Evolutionary conservation across 2,888 invertebrate species (phyloP).

Genomic region (Caradrina kadenii): DNA sequence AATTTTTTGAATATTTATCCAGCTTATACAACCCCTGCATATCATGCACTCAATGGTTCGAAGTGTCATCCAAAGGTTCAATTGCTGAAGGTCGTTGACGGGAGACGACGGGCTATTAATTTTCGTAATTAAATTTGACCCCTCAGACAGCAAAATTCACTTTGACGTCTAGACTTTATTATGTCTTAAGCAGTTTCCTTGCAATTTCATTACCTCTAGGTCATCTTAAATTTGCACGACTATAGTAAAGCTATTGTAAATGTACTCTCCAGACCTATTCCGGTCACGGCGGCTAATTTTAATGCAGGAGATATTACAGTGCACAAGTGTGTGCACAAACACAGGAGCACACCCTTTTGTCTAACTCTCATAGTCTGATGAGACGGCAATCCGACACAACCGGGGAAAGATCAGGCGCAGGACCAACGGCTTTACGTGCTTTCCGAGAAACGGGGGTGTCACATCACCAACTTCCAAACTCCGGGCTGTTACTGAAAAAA

Average conservation of each 20-base stretch:
- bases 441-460: no score
- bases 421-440: no score
- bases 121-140: conserved; percentile 69
- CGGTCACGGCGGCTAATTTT: no score
- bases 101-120: conserved; percentile 62
- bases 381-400: no score
- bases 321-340: no score
- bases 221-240: conserved; percentile 12
- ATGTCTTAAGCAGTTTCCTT: conserved; percentile 49
- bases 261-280: no score
- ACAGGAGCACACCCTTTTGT: no score
- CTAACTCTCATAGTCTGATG: no score
- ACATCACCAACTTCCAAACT: no score
- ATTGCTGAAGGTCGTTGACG: conserved; percentile 52
- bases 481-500: no score
- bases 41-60: conserved; percentile 50
- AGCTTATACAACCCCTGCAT: conserved; percentile 46
- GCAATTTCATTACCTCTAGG: conserved; percentile 37
- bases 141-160: conserved; percentile 52
- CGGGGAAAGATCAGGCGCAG: no score
- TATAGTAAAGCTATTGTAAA: conserved; percentile 31
- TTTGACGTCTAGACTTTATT: conserved; percentile 62
- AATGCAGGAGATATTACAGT: no score
- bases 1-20: conserved; percentile 49
- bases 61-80: conserved; percentile 45